Percentiles rank a stretch among this genome's conserved stretches.
These are phyloP conservation scores for Smittia sp. DNA, from an alignment of 2,888 invertebrate species.

Conservation along the genomic window DNA sequence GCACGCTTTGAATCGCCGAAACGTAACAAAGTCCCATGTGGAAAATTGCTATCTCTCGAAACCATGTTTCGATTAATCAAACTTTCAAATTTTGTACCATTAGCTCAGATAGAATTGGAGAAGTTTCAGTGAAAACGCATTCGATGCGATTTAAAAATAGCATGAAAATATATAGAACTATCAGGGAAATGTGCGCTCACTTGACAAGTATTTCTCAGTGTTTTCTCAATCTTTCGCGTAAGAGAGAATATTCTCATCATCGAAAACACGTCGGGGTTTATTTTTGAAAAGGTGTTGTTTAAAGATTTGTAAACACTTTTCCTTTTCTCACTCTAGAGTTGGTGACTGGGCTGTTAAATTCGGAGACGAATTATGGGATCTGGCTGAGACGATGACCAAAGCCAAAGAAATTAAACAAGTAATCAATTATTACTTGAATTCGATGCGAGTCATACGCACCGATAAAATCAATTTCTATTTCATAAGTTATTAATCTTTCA, in stretches of 20 bases:
- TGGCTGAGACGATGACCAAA: constrained; percentile 74
- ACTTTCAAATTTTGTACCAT: too few species aligned
- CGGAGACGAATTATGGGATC: constrained; percentile 75
- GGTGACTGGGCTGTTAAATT: constrained; percentile 75
- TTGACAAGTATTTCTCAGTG: background rate
- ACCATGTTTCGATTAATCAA: background rate
- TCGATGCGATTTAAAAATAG: too few species aligned
- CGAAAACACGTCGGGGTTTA: background rate
- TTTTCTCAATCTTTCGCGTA: background rate
- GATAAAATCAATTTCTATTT: background rate
- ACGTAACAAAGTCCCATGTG: background rate
- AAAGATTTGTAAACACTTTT: too few species aligned
- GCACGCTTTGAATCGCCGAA: background rate
- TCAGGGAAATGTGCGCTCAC: background rate
- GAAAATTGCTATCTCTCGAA: background rate
- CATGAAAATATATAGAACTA: too few species aligned
- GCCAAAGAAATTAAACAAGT: constrained; percentile 73
- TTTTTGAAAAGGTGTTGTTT: background rate
- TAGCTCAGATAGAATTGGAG: too few species aligned
- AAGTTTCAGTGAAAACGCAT: too few species aligned
- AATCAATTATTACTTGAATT: constrained; percentile 46
- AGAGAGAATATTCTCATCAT: background rate
- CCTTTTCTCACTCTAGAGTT: constrained; percentile 59
- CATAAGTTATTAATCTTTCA: constrained; percentile 49
- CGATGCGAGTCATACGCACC: background rate